Conservation (phyloP, 2,797 vertebrate genomes). For the Peromyscus attwateri region DNA sequence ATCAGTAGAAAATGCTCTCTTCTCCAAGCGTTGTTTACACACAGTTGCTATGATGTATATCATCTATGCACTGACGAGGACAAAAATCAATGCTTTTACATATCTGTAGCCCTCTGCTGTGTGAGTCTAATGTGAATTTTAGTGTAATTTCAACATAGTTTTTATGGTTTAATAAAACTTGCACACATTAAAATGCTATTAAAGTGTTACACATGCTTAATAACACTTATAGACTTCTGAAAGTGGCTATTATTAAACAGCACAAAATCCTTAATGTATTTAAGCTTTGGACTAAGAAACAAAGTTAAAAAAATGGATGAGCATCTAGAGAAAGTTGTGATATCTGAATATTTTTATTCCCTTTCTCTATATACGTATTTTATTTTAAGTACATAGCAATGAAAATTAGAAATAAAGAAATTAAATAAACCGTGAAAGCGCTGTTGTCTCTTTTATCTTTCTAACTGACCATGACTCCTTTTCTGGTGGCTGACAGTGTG, state of each 20-base stretch:
- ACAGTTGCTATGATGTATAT: background rate
- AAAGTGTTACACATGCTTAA: slow-evolving; percentile 71
- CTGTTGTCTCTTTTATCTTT: background rate
- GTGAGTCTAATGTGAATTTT: slow-evolving; percentile 67
- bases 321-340: background rate
- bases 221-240: slow-evolving; percentile 71
- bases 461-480: background rate
- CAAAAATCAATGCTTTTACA: slow-evolving; percentile 15
- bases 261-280: slow-evolving; percentile 61
- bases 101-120: background rate
- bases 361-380: background rate
- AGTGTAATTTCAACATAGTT: slow-evolving; percentile 73
- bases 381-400: background rate
- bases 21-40: background rate
- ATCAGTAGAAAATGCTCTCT: background rate
- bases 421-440: background rate
- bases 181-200: slow-evolving; percentile 74
- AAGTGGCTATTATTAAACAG: slow-evolving; percentile 58
- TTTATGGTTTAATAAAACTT: slow-evolving; percentile 75
- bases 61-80: background rate
- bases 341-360: background rate
- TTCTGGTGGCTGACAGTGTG: background rate
- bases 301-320: slow-evolving; percentile 44
- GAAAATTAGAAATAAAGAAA: background rate
- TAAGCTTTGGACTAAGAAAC: slow-evolving; percentile 65